Evolutionary conservation across 2,888 invertebrate genomes (phyloP), one percentile per base, ranked within the genome.

Genomic region (Cantharis rustica): DNA sequence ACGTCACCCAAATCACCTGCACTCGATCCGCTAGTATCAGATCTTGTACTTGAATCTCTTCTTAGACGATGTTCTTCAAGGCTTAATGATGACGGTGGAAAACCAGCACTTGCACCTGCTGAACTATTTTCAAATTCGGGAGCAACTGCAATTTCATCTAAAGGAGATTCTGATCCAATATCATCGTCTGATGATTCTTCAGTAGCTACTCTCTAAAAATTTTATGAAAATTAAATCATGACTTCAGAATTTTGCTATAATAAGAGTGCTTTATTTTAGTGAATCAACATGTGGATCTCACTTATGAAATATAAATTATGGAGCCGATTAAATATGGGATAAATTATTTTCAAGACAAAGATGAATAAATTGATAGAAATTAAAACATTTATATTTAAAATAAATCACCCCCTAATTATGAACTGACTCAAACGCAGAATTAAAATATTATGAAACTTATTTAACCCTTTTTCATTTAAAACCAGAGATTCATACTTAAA

Each of bases 1-100:
- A 96, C 93, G 85, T 97, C 97, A 13, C 96, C 95, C 73, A 96
- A 90, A 87, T 97, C 97, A 0, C 95, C 95, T 82, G 94, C 93
- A 87, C 94, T 94, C 0, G 94, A 94, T 15, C 94, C 93, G 83
- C 93, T 93, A 74, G 93, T 93, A 80, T 92, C 93, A 72, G 93
- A 93, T 83, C 92, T 89, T 70, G 93, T 92, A 72, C 91, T 91
- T 0, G 93, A 93, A 83, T 93, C 92, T 76, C 92, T 90, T 27
- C 93, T 90, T 5, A 89, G 90, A 68, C 92, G 89, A 74, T 90
- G 89, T 80, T 92, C 91, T 72, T 91, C 89, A 61, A 93, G 86
- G 73, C 91, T 92, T 16, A 94, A 86, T 0, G 93, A 92, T 3
- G 92, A 91, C 3, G 93, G 93, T 16, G 93, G 93, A 83, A 90